These are phyloP conservation scores for Apodemia zela DNA, from an alignment of 2,888 invertebrate genomes.

Conservation along the genomic window DNA sequence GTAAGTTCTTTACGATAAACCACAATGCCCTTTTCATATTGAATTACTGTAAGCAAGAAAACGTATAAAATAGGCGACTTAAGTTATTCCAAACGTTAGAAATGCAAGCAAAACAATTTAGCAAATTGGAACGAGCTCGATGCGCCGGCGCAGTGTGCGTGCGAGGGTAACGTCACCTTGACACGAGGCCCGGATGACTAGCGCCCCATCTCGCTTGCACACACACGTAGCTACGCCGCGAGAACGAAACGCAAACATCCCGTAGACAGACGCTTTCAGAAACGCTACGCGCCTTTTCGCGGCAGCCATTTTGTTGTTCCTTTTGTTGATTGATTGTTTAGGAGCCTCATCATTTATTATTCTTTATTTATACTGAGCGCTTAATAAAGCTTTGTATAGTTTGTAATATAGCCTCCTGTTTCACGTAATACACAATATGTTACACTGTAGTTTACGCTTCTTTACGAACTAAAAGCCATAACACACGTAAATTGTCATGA, in stretches of 20 bases:
- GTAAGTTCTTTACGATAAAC: too few relatives aligned
- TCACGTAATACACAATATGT: neutral
- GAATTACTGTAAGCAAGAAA: slow-evolving; percentile 1
- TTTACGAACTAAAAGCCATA: neutral
- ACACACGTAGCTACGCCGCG: slow-evolving; percentile 46
- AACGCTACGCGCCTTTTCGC: slow-evolving; percentile 64
- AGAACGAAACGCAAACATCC: slow-evolving; percentile 50
- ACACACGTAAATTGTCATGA: neutral
- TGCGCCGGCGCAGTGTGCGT: slow-evolving; percentile 47
- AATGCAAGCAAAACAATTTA: slow-evolving; percentile 38
- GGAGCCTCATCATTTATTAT: slow-evolving; percentile 35
- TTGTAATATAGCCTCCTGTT: slow-evolving; percentile 22
- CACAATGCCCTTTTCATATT: neutral
- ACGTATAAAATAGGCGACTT: slow-evolving; percentile 11
- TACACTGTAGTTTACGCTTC: neutral
- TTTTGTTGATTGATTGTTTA: slow-evolving; percentile 59
- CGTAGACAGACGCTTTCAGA: slow-evolving; percentile 77
- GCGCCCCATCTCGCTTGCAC: slow-evolving; percentile 48
- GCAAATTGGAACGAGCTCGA: slow-evolving; percentile 43
- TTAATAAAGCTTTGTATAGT: slow-evolving; percentile 28
- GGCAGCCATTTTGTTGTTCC: slow-evolving; percentile 69
- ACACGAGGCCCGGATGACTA: slow-evolving; percentile 69
- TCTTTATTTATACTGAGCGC: slow-evolving; percentile 29
- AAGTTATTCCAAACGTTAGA: slow-evolving; percentile 25
- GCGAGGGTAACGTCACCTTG: slow-evolving; percentile 72